phyloP scores from a whole-genome alignment of 2,797 vertebrate genomes.

The Craterocephalus amniculus region DNA sequence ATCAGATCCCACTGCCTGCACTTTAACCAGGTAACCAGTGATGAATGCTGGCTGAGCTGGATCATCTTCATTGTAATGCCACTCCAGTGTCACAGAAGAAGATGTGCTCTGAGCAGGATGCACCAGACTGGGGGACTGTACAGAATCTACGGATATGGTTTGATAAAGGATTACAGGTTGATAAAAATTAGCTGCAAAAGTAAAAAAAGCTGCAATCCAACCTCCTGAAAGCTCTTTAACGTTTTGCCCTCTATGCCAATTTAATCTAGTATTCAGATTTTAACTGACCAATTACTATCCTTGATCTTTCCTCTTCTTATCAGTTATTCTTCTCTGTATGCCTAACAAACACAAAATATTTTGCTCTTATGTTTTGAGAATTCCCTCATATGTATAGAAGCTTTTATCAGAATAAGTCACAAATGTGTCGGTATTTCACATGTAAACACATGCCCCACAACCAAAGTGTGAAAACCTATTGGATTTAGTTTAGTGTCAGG shows the following conservation, averaged over 20 bases:
- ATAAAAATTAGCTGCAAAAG: neutral
- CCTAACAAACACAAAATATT: neutral
- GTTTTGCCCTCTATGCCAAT: neutral
- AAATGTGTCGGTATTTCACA: too few relatives aligned
- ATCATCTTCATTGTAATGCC: slow-evolving; percentile 74
- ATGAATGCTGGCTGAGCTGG: slow-evolving; percentile 81
- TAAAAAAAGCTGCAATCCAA: neutral
- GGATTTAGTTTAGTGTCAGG: too few relatives aligned
- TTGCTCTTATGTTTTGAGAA: neutral
- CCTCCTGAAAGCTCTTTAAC: neutral
- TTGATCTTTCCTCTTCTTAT: neutral
- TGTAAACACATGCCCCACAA: too few relatives aligned
- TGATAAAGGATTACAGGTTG: neutral
- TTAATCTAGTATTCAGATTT: neutral
- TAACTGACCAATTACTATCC: neutral
- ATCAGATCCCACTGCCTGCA: slow-evolving; percentile 25
- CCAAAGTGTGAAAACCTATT: too few relatives aligned
- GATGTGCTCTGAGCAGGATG: slow-evolving; percentile 46
- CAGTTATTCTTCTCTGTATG: neutral
- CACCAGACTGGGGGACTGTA: slow-evolving; percentile 30
- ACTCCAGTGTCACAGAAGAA: slow-evolving; percentile 78
- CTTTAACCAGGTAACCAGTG: slow-evolving; percentile 78
- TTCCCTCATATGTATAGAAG: neutral
- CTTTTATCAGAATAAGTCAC: neutral
- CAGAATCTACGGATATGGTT: slow-evolving; percentile 58